Base-by-base conservation (phyloP, 2,888 invertebrate genomes). In the Brenthis hecate region DNA sequence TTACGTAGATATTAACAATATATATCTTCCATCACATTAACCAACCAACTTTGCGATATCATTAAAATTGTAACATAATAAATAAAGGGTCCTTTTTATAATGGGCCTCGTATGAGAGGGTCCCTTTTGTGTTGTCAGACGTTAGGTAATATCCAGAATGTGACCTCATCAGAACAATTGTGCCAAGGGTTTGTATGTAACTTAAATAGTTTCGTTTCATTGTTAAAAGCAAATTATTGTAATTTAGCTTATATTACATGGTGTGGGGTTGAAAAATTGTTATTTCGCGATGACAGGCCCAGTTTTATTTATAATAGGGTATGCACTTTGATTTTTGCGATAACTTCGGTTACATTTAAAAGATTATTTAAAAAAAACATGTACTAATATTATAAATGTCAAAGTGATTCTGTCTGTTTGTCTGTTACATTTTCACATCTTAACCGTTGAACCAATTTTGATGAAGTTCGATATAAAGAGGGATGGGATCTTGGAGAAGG, bases 31-130 rank as follows among this genome's bases (percentile, higher is more conserved):
- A 43, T 43, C n/a, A 53, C 16, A 53, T 16, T 53, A 53, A 14
- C 5, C 51, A 14, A 53, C 16, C 8, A 16, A 16, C n/a, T 53
- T 16, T 16, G 75, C 78, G 78, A 80, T 86, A 87, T 90, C 87
- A 90, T 90, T 90, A 90, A 89, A 89, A 85, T 85, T 87, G 90
- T 87, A 91, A 87, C 89, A 83, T 90, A 85, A 87, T 87, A 88
- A 88, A 88, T 84, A 81, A 81, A 81, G 82, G 87, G 89, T 80
- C 80, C 56, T 81, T 81, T 83, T 86, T 86, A 89, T 91, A 92
- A 92, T 91, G 80, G 85, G 81, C 76, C 79, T 88, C 82, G 88
- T 84, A 92, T 91, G 83, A 85, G 82, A 83, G 90, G 79, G 85
- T 85, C 78, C 77, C 84, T 77, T 77, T 88, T 87, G 85, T 87